Evolutionary conservation across 2,888 invertebrate genomes (phyloP), one percentile per base, ranked within the genome.

Genomic region (Hydrotaea diabolus): DNA sequence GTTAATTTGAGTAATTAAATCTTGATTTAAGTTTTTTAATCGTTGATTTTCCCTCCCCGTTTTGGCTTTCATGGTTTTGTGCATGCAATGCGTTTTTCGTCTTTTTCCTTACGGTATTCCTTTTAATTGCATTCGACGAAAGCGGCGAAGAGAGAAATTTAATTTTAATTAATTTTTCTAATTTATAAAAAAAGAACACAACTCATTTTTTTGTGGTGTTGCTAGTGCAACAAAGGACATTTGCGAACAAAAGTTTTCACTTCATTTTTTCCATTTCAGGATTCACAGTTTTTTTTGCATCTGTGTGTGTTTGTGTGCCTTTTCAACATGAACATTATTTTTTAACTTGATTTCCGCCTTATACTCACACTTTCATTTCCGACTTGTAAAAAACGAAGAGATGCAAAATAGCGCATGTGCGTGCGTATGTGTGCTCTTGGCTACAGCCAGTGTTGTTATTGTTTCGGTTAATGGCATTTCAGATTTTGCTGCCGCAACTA

Each of bases 341-440:
- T 75, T 75, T 46, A 72, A 80, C 71, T 72, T 75, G 64, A 78
- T 80, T 72, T 84, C 80, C 83, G 80, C 36, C 59, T 75, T 75
- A n/a, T 57, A 64, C 83, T 84, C 83, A 84, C 80, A 84, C 77
- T 84, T 64, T 72, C 62, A 80, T 77, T 75, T 84, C 83, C 83
- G 80, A 9, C 71, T 69, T 26, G 39, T 39, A 26, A n/a, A 15
- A 49, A n/a, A 9, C 8, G 39, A 4, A 66, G 66, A 17, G 66
- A 23, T 59, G 26, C 21, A 21, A 55, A 55, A 55, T 13, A 59
- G 59, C n/a, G n/a, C n/a, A n/a, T 15, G 23, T 55, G 59, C 15
- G 15, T 2, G 59, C 26, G 26, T n/a, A 23, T 23, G 26, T 59
- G 59, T 55, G 13, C 3, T 13, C 26, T 26, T 21, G 15, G 66